These are phyloP conservation scores for Pyrrhosoma nymphula DNA, from an alignment of 2,888 invertebrate genomes.

Conservation along the genomic window DNA sequence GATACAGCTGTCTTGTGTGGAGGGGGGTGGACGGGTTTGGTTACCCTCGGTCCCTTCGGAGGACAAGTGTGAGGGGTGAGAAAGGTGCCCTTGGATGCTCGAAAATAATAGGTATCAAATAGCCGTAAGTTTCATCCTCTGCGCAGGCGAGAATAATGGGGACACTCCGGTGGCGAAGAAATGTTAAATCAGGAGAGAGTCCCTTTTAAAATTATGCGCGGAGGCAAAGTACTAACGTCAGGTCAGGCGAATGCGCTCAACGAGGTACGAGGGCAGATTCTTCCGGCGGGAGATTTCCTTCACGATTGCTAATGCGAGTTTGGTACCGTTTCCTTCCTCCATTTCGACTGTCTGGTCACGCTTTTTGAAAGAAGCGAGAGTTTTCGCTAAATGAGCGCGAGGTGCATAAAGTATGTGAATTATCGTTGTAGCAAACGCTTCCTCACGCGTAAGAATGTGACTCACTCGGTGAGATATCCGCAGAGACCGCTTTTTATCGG, in stretches of 20 bases:
- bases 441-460: background rate
- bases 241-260: background rate
- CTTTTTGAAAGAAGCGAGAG: background rate
- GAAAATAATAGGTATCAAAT: slow-evolving; percentile 5
- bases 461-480: background rate
- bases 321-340: background rate
- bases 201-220: background rate
- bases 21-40: background rate
- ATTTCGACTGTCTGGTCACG: background rate
- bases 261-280: background rate
- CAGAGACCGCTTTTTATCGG: background rate
- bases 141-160: background rate
- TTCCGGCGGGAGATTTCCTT: background rate
- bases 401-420: background rate
- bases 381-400: background rate
- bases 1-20: background rate
- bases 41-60: background rate
- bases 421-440: background rate
- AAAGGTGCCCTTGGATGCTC: background rate
- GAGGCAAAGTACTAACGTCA: background rate
- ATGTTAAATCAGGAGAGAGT: background rate
- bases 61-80: background rate
- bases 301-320: background rate
- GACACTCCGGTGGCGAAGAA: background rate
- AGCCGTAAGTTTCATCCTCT: background rate